A percentile compares a stretch with the other conserved stretches of the same genome.
These are phyloP conservation scores for Lichenostomus cassidix DNA, from an alignment of 2,113 vertebrate genomes.

Conservation along the genomic window DNA sequence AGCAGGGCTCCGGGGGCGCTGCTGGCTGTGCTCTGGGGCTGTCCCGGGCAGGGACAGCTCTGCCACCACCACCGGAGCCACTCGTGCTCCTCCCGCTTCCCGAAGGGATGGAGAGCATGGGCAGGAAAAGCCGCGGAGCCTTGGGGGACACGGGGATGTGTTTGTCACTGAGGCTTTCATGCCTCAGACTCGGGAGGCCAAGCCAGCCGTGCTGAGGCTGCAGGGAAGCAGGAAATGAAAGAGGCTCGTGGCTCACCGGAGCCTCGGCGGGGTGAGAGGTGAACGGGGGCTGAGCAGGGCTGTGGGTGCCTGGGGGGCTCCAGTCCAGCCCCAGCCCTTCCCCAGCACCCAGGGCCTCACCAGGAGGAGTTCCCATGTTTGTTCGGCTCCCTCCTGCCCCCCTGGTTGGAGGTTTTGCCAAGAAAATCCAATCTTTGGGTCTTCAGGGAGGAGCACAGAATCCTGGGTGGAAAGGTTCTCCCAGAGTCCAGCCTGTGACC, in stretches of 20 bases:
- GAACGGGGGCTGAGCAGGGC: neutral
- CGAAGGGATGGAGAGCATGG: accelerated
- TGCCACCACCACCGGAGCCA: accelerated
- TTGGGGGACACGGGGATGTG: accelerated
- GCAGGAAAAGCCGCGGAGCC: neutral
- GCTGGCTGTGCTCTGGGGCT: neutral
- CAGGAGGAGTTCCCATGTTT: accelerated
- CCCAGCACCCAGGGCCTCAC: neutral
- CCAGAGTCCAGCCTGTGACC: neutral
- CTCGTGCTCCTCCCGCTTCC: neutral
- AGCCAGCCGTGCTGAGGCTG: neutral
- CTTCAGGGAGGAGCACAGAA: neutral
- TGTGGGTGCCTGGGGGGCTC: neutral
- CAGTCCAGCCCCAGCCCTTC: neutral
- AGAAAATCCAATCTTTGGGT: neutral
- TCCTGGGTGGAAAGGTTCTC: neutral
- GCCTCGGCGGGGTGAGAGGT: neutral
- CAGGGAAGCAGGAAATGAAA: constrained; percentile 51
- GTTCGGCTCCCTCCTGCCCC: neutral
- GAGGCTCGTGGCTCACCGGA: neutral
- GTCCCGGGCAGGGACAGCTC: neutral
- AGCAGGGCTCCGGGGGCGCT: neutral
- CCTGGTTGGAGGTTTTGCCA: neutral
- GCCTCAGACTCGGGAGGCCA: neutral
- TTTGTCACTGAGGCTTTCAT: neutral